phyloP scores from a whole-genome alignment of 2,888 invertebrate species.

The Andrena bicolor region DNA sequence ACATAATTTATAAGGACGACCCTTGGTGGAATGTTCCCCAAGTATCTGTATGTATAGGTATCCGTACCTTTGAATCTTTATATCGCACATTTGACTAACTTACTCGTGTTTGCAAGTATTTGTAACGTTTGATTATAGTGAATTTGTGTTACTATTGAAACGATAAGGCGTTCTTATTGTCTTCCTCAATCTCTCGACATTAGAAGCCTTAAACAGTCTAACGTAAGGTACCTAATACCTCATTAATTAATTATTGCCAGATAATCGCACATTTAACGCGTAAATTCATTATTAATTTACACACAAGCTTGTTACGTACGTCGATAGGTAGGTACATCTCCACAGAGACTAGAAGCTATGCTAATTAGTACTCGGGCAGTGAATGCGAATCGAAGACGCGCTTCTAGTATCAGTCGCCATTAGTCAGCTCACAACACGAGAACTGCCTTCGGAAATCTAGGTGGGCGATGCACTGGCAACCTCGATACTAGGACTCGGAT shows the following conservation, averaged over 20 bases:
- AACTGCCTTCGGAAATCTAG: constrained; percentile 51
- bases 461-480: constrained; percentile 18
- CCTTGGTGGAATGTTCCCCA: too few relatives aligned
- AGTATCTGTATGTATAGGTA: too few relatives aligned
- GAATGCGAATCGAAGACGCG: constrained; percentile 15
- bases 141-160: background rate
- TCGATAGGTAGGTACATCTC: background rate
- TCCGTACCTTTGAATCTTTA: background rate
- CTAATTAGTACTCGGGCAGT: constrained; percentile 60
- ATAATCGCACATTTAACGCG: background rate
- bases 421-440: constrained; percentile 49
- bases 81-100: background rate
- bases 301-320: background rate
- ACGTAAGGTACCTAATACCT: background rate
- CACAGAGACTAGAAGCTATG: constrained; percentile 52
- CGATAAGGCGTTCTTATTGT: background rate
- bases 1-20: too few relatives aligned
- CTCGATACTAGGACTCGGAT: constrained; percentile 19
- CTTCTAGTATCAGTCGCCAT: constrained; percentile 44
- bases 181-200: background rate
- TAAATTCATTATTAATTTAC: constrained; percentile 3
- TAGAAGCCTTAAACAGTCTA: background rate
- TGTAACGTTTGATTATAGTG: background rate
- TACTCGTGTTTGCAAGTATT: background rate
- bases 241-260: background rate